A percentile compares a stretch with the other conserved stretches of the same genome.
Conservation (phyloP, 2,888 invertebrate genomes). For the Neoscelio sp. region DNA sequence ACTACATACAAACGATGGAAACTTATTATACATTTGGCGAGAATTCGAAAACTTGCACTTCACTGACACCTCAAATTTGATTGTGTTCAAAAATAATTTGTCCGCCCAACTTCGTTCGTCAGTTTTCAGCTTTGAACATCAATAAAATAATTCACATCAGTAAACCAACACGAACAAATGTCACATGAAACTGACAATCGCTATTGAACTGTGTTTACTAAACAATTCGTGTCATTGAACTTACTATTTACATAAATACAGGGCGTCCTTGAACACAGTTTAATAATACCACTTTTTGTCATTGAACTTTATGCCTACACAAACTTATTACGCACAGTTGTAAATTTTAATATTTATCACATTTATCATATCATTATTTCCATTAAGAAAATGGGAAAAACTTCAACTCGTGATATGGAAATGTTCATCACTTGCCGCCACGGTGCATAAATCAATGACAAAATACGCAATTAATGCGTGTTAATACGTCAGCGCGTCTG, state of each 20-base stretch:
- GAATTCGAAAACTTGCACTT: too few relatives aligned
- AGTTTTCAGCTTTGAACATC: too few relatives aligned
- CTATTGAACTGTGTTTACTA: slow-evolving; percentile 3
- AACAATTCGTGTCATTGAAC: slow-evolving; percentile 6
- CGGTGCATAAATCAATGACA: slow-evolving; percentile 41
- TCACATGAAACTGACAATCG: not conserved
- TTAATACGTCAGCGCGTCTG: slow-evolving; percentile 39
- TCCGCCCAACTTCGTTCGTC: too few relatives aligned
- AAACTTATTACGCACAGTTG: too few relatives aligned
- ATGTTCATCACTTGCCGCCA: slow-evolving; percentile 11
- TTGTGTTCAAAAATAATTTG: too few relatives aligned
- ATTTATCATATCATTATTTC: not conserved
- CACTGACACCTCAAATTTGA: too few relatives aligned
- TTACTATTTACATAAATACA: not conserved
- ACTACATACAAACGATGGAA: too few relatives aligned
- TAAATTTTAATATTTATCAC: not conserved
- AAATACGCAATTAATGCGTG: slow-evolving; percentile 41
- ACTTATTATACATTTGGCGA: too few relatives aligned
- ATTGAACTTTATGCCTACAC: not conserved
- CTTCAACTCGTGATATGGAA: not conserved
- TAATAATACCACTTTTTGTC: not conserved
- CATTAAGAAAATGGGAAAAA: not conserved
- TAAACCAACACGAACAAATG: too few relatives aligned
- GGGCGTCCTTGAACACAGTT: not conserved
- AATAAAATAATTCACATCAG: too few relatives aligned